These are phyloP conservation scores for Epizoanthus scotinus DNA, from an alignment of 92 coral and sea anemone species.

Conservation along the genomic window DNA sequence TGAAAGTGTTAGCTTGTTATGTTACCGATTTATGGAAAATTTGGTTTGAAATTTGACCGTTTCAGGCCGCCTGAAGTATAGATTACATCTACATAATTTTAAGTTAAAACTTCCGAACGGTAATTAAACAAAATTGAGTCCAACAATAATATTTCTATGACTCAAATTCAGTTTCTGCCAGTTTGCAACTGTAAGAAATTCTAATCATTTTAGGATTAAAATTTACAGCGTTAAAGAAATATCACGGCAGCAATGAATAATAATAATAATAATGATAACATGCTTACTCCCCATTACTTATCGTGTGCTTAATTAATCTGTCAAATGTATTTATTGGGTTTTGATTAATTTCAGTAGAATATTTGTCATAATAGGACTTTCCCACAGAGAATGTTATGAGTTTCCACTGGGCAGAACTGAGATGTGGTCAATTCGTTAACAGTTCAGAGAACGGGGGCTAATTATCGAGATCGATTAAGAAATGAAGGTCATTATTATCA, in stretches of 20 bases:
- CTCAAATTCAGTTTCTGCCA: background rate
- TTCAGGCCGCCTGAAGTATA: too few relatives aligned
- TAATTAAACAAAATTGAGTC: too few relatives aligned
- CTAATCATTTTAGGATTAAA: conserved; percentile 3
- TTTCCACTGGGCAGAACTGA: background rate
- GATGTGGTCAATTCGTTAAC: background rate
- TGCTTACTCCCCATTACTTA: conserved; percentile 1
- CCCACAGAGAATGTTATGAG: background rate
- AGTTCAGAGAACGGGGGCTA: background rate
- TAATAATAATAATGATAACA: too few relatives aligned
- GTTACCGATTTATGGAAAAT: too few relatives aligned
- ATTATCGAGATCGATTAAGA: conserved; percentile 7
- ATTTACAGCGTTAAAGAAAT: conserved; percentile 5
- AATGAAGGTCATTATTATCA: background rate
- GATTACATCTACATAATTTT: too few relatives aligned
- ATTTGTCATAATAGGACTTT: background rate
- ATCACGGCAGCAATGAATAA: background rate
- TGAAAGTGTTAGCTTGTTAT: too few relatives aligned
- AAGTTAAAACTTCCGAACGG: too few relatives aligned
- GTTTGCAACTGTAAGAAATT: conserved; percentile 11
- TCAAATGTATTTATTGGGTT: background rate
- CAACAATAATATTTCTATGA: background rate
- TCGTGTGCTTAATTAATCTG: background rate
- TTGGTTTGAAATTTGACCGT: too few relatives aligned
- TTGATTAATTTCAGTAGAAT: conserved; percentile 13